Percentiles rank a stretch among this genome's conserved stretches.
Conservation (phyloP, 2,113 vertebrate species). For the Tyto alba region DNA sequence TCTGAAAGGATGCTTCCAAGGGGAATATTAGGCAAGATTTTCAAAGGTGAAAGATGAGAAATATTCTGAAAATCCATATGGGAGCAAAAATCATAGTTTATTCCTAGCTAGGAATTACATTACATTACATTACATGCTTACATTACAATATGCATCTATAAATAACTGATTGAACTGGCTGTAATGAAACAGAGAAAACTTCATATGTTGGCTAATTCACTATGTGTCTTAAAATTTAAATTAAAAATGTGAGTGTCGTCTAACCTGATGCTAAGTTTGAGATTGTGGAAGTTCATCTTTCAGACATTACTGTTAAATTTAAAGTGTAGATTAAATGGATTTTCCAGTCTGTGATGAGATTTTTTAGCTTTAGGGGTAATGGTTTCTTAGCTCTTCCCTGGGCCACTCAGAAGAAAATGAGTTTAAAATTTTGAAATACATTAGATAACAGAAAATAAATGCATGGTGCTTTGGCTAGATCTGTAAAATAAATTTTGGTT, state of each 20-base stretch:
- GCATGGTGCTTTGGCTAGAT: not conserved
- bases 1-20: not conserved
- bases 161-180: not conserved
- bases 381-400: not conserved
- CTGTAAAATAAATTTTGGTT: not conserved
- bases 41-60: not conserved
- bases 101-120: not conserved
- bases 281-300: not conserved
- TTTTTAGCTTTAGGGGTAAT: not conserved
- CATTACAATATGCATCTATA: not conserved
- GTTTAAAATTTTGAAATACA: not conserved
- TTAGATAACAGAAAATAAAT: not conserved
- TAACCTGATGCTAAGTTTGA: not conserved
- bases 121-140: no score
- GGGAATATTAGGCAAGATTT: not conserved
- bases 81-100: not conserved
- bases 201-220: not conserved
- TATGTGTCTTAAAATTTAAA: not conserved
- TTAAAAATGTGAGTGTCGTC: not conserved
- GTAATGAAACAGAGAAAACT: not conserved
- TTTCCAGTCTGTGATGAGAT: not conserved
- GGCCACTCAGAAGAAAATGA: not conserved
- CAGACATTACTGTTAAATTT: not conserved
- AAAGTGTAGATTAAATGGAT: not conserved
- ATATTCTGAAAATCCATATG: not conserved